A percentile compares a stretch with the other conserved stretches of the same genome.
These are phyloP conservation scores for Resseliella maxima DNA, from an alignment of 2,888 invertebrate genomes.

Conservation along the genomic window DNA sequence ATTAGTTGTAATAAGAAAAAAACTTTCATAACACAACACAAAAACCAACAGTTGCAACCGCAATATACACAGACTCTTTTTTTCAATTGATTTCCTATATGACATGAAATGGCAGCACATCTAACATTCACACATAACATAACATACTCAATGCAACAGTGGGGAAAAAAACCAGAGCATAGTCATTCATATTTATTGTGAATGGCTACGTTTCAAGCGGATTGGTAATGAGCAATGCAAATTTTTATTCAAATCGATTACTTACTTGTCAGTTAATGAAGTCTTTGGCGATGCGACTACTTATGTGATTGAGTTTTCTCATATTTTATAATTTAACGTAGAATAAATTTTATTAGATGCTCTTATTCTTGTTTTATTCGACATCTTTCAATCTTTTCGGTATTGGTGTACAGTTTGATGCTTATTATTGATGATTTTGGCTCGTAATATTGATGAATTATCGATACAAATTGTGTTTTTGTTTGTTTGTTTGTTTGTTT, in stretches of 20 bases:
- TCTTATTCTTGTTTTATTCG: neutral
- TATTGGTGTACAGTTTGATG: neutral
- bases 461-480: neutral
- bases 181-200: neutral
- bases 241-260: neutral
- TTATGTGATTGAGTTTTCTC: constrained; percentile 52
- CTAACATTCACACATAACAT: no score
- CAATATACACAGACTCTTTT: no score
- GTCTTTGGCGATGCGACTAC: constrained; percentile 55
- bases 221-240: neutral
- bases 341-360: neutral
- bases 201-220: neutral
- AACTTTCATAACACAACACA: neutral
- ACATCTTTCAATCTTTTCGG: constrained; percentile 9
- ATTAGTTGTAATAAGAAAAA: neutral
- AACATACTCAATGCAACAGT: no score
- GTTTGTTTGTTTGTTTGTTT: neutral
- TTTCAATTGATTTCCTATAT: no score
- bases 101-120: no score
- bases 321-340: constrained; percentile 1
- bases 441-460: neutral
- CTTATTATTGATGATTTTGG: neutral
- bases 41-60: neutral
- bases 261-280: constrained; percentile 56
- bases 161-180: neutral